Evolutionary conservation across 2,797 vertebrate genomes (phyloP), one percentile per base, ranked within the genome.

Genomic region (Notolepis coatsorum): DNA sequence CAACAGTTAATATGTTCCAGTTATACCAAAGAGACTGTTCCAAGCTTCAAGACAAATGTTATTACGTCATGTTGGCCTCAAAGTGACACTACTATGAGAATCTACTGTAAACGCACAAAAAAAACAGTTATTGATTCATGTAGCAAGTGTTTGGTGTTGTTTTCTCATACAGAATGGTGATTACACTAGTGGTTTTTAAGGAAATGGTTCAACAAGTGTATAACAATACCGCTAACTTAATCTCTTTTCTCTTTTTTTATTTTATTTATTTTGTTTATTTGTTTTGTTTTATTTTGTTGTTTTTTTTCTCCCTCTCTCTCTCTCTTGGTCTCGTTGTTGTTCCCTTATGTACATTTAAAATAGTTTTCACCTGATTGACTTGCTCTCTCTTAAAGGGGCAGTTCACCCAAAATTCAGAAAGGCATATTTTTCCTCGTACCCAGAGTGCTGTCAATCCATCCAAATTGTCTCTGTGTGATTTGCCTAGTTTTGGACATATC

Each of bases 261-360:
- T 53, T 65, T 35, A 18, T 65, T 64, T 81, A 72, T 50, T 39
- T 39, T 68, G 42, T 37, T 70, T 45, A 28, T 65, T 69, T 65
- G 63, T 67, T 67, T 41, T 49, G 59, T 65, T 78, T 38, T 52
- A 65, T 17, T 1, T 69, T 65, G 63, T 67, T 67, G 37, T 49
- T 61, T 65, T 78, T 38, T 52, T 63, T 17, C 1, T 1, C 58
- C 46, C 54, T 60, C 42, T 43, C 61, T 38, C 52, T 47, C 37
- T 66, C 38, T 60, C 73, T 64, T 86, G 74, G 80, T 86, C 80
- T 80, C 81, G 80, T 79, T 80, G 71, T 84, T 89, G 67, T 79
- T 82, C 82, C 63, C 65, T 65, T 85, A 71, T 82, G 71, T 82
- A 86, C 70, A 80, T 74, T 79, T 68, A 17, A 31, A 15, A 61